These are phyloP conservation scores for Calliscelio sp. DNA, from an alignment of 2,888 invertebrate genomes.

Conservation along the genomic window DNA sequence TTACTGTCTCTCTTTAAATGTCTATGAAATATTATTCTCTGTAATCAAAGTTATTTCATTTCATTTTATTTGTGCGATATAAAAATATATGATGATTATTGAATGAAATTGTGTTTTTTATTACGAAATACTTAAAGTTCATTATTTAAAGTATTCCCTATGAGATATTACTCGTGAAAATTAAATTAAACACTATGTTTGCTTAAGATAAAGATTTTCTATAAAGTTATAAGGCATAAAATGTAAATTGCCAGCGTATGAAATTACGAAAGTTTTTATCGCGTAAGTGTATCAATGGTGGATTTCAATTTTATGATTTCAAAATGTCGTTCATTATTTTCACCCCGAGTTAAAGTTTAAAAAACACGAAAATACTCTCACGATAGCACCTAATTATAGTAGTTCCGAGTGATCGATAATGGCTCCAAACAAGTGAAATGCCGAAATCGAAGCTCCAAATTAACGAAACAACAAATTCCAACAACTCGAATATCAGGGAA, in stretches of 20 bases:
- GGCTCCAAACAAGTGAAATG: too few relatives aligned
- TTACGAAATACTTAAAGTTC: neutral
- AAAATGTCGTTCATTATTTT: neutral
- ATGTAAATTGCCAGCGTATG: constrained; percentile 10
- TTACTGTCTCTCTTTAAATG: too few relatives aligned
- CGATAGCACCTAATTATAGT: neutral
- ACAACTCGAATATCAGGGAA: too few relatives aligned
- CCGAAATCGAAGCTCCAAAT: neutral
- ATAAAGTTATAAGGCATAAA: constrained; percentile 14
- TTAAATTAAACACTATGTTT: neutral
- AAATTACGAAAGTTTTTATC: constrained; percentile 19
- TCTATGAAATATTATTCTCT: too few relatives aligned
- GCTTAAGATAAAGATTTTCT: neutral
- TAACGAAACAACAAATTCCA: neutral
- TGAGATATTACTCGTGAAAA: neutral
- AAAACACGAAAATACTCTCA: neutral
- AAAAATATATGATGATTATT: too few relatives aligned
- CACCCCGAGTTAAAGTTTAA: neutral
- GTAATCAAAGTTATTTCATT: too few relatives aligned
- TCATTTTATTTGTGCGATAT: too few relatives aligned
- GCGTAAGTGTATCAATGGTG: neutral
- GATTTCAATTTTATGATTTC: neutral
- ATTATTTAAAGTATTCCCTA: neutral
- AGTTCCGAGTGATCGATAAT: neutral
- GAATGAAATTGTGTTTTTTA: neutral